These are phyloP conservation scores for Xerus inauris DNA, from an alignment of 2,113 vertebrate genomes.

Conservation along the genomic window DNA sequence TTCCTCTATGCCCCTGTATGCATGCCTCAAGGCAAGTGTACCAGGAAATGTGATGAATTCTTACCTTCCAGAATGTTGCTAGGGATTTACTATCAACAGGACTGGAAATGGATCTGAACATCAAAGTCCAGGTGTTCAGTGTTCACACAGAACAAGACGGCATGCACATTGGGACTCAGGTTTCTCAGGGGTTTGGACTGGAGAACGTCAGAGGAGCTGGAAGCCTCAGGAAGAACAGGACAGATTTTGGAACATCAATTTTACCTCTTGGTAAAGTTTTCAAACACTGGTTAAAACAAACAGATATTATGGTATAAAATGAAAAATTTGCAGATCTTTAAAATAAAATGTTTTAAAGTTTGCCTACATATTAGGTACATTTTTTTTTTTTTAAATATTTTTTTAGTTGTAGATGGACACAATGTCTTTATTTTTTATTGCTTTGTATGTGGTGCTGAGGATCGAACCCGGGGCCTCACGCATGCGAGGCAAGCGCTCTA, in stretches of 20 bases:
- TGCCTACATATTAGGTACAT: no score
- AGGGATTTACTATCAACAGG: slow-evolving; percentile 19
- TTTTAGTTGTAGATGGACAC: no score
- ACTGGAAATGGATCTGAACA: neutral
- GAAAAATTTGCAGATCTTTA: neutral
- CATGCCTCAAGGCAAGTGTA: neutral
- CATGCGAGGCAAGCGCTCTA: no score
- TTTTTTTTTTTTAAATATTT: no score
- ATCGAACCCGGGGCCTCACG: no score
- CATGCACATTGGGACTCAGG: neutral
- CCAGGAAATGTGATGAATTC: neutral
- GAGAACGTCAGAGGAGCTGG: neutral
- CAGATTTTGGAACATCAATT: neutral
- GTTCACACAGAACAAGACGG: neutral
- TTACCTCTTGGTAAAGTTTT: neutral
- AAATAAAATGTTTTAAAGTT: neutral
- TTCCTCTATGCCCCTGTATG: neutral
- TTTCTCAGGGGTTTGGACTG: neutral
- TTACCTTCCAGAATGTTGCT: neutral
- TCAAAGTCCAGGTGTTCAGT: neutral
- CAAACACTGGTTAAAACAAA: neutral
- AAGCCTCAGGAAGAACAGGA: neutral
- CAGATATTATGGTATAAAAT: neutral
- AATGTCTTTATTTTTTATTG: no score
- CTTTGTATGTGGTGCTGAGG: no score